Percentiles rank a stretch among this genome's conserved stretches.
phyloP scores from a whole-genome alignment of 2,113 vertebrate species.

The Mus pahari region DNA sequence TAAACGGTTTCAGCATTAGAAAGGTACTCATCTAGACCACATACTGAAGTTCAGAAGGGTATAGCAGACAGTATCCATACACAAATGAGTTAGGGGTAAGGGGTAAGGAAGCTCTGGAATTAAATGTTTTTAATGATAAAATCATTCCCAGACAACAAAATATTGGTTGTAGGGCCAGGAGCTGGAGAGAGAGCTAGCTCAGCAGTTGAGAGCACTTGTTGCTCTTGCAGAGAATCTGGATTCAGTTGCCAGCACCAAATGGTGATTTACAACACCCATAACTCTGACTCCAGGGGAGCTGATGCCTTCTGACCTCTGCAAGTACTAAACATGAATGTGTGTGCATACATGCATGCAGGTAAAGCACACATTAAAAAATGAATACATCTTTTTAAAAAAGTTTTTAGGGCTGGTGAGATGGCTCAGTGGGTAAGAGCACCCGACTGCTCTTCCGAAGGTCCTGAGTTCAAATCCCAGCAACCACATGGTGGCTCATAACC shows the following conservation, averaged over 20 bases:
- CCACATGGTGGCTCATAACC: no score
- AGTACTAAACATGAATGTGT: not conserved
- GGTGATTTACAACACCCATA: not conserved
- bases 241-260: not conserved
- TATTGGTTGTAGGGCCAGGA: not conserved
- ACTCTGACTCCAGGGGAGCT: not conserved
- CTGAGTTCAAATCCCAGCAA: no score
- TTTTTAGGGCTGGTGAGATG: no score
- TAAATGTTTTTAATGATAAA: conserved; percentile 37
- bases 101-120: not conserved
- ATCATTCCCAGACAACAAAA: conserved; percentile 37
- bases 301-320: not conserved
- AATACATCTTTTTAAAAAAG: not conserved
- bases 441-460: no score
- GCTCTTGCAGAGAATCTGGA: not conserved
- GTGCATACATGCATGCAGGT: not conserved
- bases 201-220: not conserved
- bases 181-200: not conserved
- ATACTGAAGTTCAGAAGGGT: not conserved
- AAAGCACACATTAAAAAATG: not conserved
- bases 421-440: no score
- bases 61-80: not conserved
- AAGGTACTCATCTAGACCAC: not conserved
- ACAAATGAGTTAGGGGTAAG: not conserved
- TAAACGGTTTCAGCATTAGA: not conserved